phyloP scores from a whole-genome alignment of 2,113 vertebrate genomes.

The Sapajus apella region DNA sequence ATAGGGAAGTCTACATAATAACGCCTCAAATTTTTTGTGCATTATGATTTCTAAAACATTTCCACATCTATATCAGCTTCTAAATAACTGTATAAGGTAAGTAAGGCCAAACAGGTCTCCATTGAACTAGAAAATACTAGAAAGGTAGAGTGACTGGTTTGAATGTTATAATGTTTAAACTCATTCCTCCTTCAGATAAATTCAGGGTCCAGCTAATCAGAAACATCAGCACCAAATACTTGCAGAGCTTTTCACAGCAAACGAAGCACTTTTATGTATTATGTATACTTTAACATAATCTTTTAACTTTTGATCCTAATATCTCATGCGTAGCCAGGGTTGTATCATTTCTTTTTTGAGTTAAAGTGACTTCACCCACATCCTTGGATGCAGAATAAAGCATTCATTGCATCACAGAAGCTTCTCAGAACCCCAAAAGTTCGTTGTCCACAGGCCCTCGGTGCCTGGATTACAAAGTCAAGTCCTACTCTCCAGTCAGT shows the following conservation, averaged over 20 bases:
- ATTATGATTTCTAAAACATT: not conserved
- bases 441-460: not conserved
- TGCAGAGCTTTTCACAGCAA: not conserved
- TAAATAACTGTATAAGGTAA: not conserved
- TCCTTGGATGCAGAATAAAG: not conserved
- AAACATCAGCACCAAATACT: conserved; percentile 5
- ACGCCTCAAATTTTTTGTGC: not conserved
- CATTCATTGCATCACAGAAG: not conserved
- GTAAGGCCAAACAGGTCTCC: not conserved
- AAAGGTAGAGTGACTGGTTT: not conserved
- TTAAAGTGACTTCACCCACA: not conserved
- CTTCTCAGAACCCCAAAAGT: not conserved
- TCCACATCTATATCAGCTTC: not conserved
- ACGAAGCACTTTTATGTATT: not conserved
- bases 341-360: not conserved
- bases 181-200: conserved; percentile 1
- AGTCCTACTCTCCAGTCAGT: not conserved
- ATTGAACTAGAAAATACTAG: not conserved
- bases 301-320: not conserved
- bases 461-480: not conserved
- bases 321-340: not conserved
- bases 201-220: not conserved
- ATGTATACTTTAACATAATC: not conserved
- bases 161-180: not conserved
- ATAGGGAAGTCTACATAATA: not conserved